Base-by-base conservation (phyloP, 92 coral and sea anemone genomes). In the Epizoanthus illoricatus region DNA sequence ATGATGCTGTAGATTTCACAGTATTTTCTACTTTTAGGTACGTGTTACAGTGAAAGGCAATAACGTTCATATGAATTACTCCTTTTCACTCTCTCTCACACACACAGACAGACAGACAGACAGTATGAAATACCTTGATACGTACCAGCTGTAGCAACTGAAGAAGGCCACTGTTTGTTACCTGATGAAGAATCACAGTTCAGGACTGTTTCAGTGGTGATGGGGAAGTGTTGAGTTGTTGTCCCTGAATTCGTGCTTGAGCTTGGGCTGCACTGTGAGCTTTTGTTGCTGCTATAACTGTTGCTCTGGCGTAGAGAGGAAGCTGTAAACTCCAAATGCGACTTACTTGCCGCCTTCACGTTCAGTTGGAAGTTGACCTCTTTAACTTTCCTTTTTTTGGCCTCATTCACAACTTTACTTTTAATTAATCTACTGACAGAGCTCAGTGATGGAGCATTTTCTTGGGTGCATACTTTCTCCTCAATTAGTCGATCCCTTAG, bases 371-470 rank as follows among this genome's bases (percentile, higher is more conserved):
- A 42, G 64, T 78, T 40, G 36, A 61, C 82, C 1, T 42, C 23
- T 41, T 42, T 12, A 62, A 20, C 23, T 19, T 20, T 62, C 11
- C 23, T 78, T 62, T 21, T 63, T n/a, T 78, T 78, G 73, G 42
- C 36, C 43, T 68, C 42, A 68, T 39, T 43, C 36, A 68, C 41
- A 28, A 43, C 10, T 84, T 92, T 92, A 63, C 76, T 87, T 83
- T 92, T 94, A 57, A 94, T 88, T 66, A 94, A 80, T 52, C 98
- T 89, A 64, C 97, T 88, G 65, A 94, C 88, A 57, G 98, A 94
- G 81, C 98, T 94, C 23, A 94, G 85, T 0, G 97, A 94, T 4
- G 98, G 98, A 33, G 86, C 79, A 12, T 88, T 85, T 7, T 90
- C 81, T 28, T 70, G 76, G 33, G 76, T 74, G 54, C 98, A 94